These are phyloP conservation scores for Drosophila trapezifrons DNA, from an alignment of 1,140 invertebrate species.

Conservation along the genomic window DNA sequence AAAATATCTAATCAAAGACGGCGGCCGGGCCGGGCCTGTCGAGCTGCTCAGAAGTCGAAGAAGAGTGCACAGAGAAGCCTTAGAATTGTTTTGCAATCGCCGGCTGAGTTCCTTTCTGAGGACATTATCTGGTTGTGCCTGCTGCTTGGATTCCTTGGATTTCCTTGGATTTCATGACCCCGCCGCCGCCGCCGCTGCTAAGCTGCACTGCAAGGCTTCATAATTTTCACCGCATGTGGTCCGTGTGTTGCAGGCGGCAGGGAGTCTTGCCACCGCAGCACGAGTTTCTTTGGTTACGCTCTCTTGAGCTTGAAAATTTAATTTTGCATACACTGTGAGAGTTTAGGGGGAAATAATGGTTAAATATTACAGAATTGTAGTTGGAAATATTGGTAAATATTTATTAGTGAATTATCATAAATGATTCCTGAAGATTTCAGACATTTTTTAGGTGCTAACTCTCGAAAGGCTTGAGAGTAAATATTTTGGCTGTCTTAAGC, in stretches of 20 bases:
- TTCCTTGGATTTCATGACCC: constrained; percentile 16
- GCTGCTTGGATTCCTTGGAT: constrained; percentile 12
- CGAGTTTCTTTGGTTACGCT: constrained; percentile 33
- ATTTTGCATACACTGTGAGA: constrained; percentile 20
- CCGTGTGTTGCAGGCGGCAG: constrained; percentile 34
- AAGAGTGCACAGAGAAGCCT: constrained; percentile 65
- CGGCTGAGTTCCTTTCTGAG: constrained; percentile 29
- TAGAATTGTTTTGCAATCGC: constrained; percentile 72
- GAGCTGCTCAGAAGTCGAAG: constrained; percentile 34
- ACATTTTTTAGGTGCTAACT: background rate
- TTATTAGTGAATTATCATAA: background rate
- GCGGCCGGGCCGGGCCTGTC: constrained; percentile 17
- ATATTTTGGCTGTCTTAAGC: no score
- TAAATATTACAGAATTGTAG: background rate
- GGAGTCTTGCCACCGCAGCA: constrained; percentile 15
- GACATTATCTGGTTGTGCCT: constrained; percentile 47
- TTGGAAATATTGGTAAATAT: background rate
- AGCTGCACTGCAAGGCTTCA: constrained; percentile 67
- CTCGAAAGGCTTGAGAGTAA: accelerated
- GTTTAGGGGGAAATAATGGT: background rate
- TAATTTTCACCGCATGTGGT: constrained; percentile 74
- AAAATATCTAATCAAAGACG: constrained; percentile 76
- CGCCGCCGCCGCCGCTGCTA: constrained; percentile 26
- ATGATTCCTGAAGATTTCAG: background rate
- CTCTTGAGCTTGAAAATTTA: constrained; percentile 35